Evolutionary conservation across 2,797 vertebrate species (phyloP), one percentile per base, ranked within the genome.

Genomic region (Ciconia nigra): DNA sequence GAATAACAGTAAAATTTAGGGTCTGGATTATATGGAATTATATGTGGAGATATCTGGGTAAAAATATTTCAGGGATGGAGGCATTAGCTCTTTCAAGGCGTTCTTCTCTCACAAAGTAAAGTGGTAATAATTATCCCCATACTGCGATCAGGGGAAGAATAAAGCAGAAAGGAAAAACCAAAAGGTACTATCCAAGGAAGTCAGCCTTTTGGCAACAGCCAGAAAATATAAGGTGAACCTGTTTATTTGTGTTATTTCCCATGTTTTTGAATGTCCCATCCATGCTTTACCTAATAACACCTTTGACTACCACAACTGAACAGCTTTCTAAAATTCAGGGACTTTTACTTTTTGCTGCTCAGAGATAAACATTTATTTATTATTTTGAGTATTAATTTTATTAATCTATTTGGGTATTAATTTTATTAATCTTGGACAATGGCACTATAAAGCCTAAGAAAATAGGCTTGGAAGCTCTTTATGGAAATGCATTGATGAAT

Each of bases 31-130:
- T 8, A 15, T 4, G 10, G 35, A 52, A 39, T 35, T 52, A 20
- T 9, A 1, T 3, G 6, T 0, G 11, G 9, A 47, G 22, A 9
- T 42, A 9, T 2, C 1, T 5, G 41, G 24, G 29, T 5, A 19
- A 69, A 82, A 46, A 5, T 21, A 39, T 33, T 79, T 73, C 9
- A 35, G 15, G 19, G 19, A 18, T 65, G 44, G 41, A 85, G 33
- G 4, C 2, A 4, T 37, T 49, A 15, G 29, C 4, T 65, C 15
- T 52, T 63, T 42, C 26, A 67, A 37, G n/a, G 16, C 19, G 22
- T 4, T 54, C 18, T 16, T 84, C 7, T 86, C n/a, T 74, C 41
- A 35, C 21, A 44, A 71, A 62, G 4, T 41, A 11, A 67, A n/a
- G 47, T 25, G 19, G 8, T 77, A 17, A 37, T 33, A 41, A 29